Base-by-base conservation (phyloP, 2,113 vertebrate genomes). In the Megaceryle maxima region DNA sequence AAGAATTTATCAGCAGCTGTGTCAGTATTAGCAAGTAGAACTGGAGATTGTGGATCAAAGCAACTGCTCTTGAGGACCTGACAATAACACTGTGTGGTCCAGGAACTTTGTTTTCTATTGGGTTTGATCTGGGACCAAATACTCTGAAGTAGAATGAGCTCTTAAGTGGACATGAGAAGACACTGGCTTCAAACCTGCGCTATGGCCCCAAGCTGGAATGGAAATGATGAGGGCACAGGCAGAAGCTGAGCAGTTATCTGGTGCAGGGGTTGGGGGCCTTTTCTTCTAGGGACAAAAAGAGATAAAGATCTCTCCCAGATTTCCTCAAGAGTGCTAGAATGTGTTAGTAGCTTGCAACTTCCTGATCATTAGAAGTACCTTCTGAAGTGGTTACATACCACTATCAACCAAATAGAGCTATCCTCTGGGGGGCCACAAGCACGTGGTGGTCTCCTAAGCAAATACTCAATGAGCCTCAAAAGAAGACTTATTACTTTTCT, bases 331-430 rank as follows among this genome's bases (percentile, higher is more conserved):
- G 11, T 25, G 56, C 60, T 83, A n/a, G 62, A 70, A 35, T 13
- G 3, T 5, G 13, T 53, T 4, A 35, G 57, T 7, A 41, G 21
- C 16, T 59, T 56, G 72, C 28, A 59, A 10, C 63, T 75, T 74
- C 24, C 60, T 74, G 69, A 46, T 68, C 10, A 10, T 46, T 20
- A 2, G 35, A 37, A 39, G 28, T 22, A 31, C 11, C 41, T 88
- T 64, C 83, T 79, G 83, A 39, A 85, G 18, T 35, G 39, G 28
- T n/a, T 63, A 4, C 6, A 2, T 6, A 33, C 8, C 8, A 0
- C 16, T 22, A 1, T 10, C 29, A 56, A 55, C 50, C 60, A 60
- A n/a, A 63, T 1, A n/a, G 6, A 21, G 2, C 44, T 1, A 0
- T 41, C 41, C 31, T 53, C 50, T 39, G n/a, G n/a, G 72, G 39